Evolutionary conservation across 2,888 invertebrate species (phyloP), one percentile per base, ranked within the genome.

Genomic region (Lampropteryx suffumata): DNA sequence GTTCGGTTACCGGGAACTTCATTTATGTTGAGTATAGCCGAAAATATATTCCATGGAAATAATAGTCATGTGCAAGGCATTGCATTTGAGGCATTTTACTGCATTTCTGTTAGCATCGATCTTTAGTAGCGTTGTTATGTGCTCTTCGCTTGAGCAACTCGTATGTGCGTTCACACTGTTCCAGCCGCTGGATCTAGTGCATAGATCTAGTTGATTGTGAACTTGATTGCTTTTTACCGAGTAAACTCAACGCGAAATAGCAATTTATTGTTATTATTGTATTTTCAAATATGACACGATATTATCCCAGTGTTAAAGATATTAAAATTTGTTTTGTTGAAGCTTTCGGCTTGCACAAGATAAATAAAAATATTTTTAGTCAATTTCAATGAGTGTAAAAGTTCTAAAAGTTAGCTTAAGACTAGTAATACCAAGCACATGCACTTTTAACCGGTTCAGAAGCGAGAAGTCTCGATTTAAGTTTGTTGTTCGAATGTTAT

Each of bases 401-500:
- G n/a, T 21, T 21, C 21, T 21, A 21, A 21, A 5, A 21, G 21
- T 3, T 21, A 2, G 21, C 7, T 24, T 7, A 24, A 24, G 24
- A 24, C 7, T 59, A 49, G 58, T 60, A 52, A 17, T 45, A 60
- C 53, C 54, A 62, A 43, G 39, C 51, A 55, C 57, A 50, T 51
- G 43, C 48, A 40, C 13, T 54, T 52, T 60, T 70, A 66, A 73
- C 76, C 71, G 66, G 69, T 69, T 68, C n/a, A 27, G 30, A 44
- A 69, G 78, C 78, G 76, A 76, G 46, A 57, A 69, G 75, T 77
- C 28, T 79, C 72, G 76, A 80, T 79, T 82, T 80, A 72, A 69
- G 73, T 79, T 82, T 61, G 64, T 74, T 76, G 67, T 75, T 76
- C 76, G 76, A 74, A 73, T 71, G 13, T 71, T 67, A 71, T 81